Evolutionary conservation across 1,140 invertebrate species (phyloP), one percentile per base, ranked within the genome.

Genomic region (Eumeta japonica): DNA sequence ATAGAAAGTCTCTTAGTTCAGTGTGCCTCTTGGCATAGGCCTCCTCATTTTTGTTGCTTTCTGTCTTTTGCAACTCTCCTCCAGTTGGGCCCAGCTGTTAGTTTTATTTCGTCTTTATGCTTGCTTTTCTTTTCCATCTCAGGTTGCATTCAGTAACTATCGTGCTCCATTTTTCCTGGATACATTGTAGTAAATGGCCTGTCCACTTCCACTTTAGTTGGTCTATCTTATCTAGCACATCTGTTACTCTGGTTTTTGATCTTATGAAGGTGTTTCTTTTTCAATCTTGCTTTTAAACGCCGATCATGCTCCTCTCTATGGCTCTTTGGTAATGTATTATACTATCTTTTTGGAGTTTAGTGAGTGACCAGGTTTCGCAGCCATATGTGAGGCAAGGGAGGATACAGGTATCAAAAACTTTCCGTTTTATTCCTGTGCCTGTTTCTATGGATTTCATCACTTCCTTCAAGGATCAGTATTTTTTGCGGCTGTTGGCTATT

Each of bases 261-360:
- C 37, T 18, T 39, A 32, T 7, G 10, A 12, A 12, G n/a, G 11
- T 16, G 4, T 18, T 19, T 10, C 29, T 31, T 12, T 17, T 32
- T 16, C 30, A 20, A 24, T 39, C 30, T 2, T 4, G n/a, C 29
- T n/a, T 17, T 34, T 28, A 16, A 3, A 17, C 10, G 4, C 19
- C 32, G 2, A 18, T 18, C 20, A 40, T 35, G 24, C 31, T 40
- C 16, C 38, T 27, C 18, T 40, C 38, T 32, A 40, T 40, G 11
- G 14, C 24, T 28, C 32, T 40, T 15, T 40, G 38, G 12, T 2
- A 10, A 12, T 28, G 15, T 10, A 10, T 16, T 10, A 40, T 30
- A 34, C 35, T 34, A 17, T 35, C 13, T 16, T 12, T 13, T 4
- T 16, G 14, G 16, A 11, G 16, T 16, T 35, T 28, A 5, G 38